Base-by-base conservation (phyloP, 2,888 invertebrate species). In the Ophion ellenae region DNA sequence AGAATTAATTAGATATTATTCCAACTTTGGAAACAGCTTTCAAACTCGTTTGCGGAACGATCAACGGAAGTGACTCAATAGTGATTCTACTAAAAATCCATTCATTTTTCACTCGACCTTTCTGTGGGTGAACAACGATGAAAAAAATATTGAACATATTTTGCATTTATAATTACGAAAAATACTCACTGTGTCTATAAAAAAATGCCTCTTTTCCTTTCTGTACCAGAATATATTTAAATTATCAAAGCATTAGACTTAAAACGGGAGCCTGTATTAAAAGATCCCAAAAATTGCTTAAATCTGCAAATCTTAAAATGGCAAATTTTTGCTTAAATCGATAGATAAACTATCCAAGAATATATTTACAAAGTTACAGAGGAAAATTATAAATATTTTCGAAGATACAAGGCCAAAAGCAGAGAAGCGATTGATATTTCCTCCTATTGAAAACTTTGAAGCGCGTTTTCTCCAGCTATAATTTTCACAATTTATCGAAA, bases 1-100 rank as follows among this genome's bases (percentile, higher is more conserved):
- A 74, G 73, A 73, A 85, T 74, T 78, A 85, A 89, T 89, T 84
- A 83, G 47, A 88, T 88, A 87, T 89, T 86, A 88, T 87, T 89
- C 84, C 81, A 88, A 90, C 86, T 89, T 89, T 84, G 73, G 73
- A 88, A 89, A 88, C 86, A 83, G 87, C 90, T 85, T 86, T 78
- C 45, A 61, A 88, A 86, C 70, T 85, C 71, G 77, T 86, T 86
- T 67, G 40, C 61, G 32, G 53, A 66, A 64, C 67, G 40, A 81
- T 80, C 74, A 40, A 74, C 28, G 36, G 71, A 76, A 66, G 57
- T 74, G n/a, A 67, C 53, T 64, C 6, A 28, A 20, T 83, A 59
- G 71, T 71, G 76, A 53, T 81, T 74, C 76, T 73, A 36, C 24
- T 28, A 59, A 57, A 10, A 61, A 66, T 57, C 45, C 10, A 9